Evolutionary conservation across 2,113 vertebrate genomes (phyloP).

Genomic region (Corythornis cristatus): DNA sequence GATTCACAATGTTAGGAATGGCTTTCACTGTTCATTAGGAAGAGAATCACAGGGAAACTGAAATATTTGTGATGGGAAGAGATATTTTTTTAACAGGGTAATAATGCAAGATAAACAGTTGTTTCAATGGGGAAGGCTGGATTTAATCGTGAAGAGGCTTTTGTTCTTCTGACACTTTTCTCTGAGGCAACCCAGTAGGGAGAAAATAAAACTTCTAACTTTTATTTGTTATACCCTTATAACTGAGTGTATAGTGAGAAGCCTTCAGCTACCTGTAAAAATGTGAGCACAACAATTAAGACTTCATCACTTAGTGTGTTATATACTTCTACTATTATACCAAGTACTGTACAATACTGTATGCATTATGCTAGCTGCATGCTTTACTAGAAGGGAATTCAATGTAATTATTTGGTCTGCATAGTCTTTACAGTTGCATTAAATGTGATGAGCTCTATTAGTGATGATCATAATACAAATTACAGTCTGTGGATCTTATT

Average conservation of each 20-base stretch:
- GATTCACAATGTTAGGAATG: background rate
- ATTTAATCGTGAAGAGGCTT: conserved; percentile 28
- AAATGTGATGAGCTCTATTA: background rate
- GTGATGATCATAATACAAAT: background rate
- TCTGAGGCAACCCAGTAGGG: background rate
- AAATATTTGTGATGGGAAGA: conserved; percentile 25
- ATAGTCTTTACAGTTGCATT: background rate
- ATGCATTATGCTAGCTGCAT: background rate
- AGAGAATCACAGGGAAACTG: background rate
- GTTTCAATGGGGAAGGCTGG: conserved; percentile 13
- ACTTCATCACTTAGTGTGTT: background rate
- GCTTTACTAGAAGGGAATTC: background rate
- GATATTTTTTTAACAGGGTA: conserved; percentile 1
- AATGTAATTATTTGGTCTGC: background rate
- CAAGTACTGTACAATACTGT: background rate
- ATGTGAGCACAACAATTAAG: background rate
- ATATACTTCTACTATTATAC: background rate
- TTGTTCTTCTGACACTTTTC: conserved; percentile 40
- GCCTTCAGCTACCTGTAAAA: background rate
- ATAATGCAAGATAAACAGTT: background rate
- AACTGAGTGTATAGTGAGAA: background rate
- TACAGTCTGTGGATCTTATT: conserved; percentile 30
- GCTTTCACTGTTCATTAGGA: conserved; percentile 32
- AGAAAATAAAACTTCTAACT: background rate
- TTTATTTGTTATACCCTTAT: background rate